Evolutionary conservation across 2,888 invertebrate species (phyloP), one percentile per base, ranked within the genome.

Genomic region (Agonopterix alstromeriana): DNA sequence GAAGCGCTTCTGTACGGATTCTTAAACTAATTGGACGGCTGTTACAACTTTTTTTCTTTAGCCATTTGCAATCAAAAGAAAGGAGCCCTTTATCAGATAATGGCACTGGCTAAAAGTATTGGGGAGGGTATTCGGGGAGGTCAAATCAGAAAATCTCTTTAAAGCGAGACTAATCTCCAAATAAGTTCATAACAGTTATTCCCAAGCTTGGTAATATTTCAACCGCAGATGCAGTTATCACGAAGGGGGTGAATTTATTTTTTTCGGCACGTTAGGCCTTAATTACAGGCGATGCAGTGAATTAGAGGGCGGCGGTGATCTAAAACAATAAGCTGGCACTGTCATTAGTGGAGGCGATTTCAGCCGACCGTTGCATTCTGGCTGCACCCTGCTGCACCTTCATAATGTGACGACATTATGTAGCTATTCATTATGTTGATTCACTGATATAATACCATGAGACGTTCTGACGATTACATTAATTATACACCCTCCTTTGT

Each of bases 1-100:
- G 77, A 77, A 82, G 77, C 82, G 75, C 86, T 85, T 86, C 84
- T 85, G 87, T 75, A 82, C 73, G 79, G 83, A 81, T 80, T 84
- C 85, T 84, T 82, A 82, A 81, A 82, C 79, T 84, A 86, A 86
- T 85, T 87, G 86, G 82, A 81, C 75, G 78, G 79, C 80, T 77
- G 80, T 85, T 85, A 83, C 80, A 78, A 85, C 81, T 78, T 86
- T 84, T 82, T 79, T 69, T 65, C 63, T 70, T 78, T 70, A 77
- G 78, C 74, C 74, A 77, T 82, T 82, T 77, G 76, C 75, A 78
- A 78, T 72, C 64, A 64, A 47, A 43, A 38, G 38, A 11, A 36
- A 38, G 10, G 43, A 47, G 36, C 17, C 1, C 36, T 48, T 48
- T 43, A 35, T 48, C 35, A 38, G 43, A 38, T 36, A 36, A 47